phyloP scores from a whole-genome alignment of 2,888 invertebrate species.

The Byasa hedistus region DNA sequence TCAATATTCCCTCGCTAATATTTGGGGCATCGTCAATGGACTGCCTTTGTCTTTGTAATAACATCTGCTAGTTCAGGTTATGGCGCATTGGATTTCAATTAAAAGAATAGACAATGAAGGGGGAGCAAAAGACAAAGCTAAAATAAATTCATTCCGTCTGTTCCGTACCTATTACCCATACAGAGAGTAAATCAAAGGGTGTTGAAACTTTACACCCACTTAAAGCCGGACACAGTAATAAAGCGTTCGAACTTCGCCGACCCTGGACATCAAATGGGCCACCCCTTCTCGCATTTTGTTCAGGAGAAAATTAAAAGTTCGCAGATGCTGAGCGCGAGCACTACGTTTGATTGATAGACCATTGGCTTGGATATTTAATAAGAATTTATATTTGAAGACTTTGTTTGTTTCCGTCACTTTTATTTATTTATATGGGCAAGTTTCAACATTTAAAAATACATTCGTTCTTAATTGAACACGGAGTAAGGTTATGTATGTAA shows the following conservation, averaged over 20 bases:
- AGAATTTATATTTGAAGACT: not conserved
- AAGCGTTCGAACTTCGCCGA: slow-evolving; percentile 77
- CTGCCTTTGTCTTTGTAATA: slow-evolving; percentile 22
- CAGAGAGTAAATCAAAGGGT: slow-evolving; percentile 79
- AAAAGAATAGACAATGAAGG: slow-evolving; percentile 24
- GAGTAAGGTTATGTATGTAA: too few species aligned
- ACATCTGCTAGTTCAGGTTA: slow-evolving; percentile 14
- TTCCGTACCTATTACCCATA: slow-evolving; percentile 67
- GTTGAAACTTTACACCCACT: slow-evolving; percentile 81
- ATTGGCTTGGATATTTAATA: slow-evolving; percentile 9
- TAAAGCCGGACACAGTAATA: slow-evolving; percentile 80
- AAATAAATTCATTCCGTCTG: slow-evolving; percentile 62
- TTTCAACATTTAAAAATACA: too few species aligned
- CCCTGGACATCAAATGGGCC: slow-evolving; percentile 74
- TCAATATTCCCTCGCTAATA: slow-evolving; percentile 43
- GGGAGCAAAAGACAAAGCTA: slow-evolving; percentile 48
- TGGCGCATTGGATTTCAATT: slow-evolving; percentile 26
- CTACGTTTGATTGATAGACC: slow-evolving; percentile 36
- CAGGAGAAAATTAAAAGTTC: slow-evolving; percentile 72
- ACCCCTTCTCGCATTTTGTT: slow-evolving; percentile 72
- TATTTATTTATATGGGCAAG: not conserved
- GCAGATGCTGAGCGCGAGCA: slow-evolving; percentile 50
- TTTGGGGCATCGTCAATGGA: slow-evolving; percentile 31
- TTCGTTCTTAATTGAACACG: too few species aligned
- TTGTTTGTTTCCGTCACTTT: not conserved